phyloP scores from a whole-genome alignment of 23 tunicate species.

The Corella eumyota region DNA sequence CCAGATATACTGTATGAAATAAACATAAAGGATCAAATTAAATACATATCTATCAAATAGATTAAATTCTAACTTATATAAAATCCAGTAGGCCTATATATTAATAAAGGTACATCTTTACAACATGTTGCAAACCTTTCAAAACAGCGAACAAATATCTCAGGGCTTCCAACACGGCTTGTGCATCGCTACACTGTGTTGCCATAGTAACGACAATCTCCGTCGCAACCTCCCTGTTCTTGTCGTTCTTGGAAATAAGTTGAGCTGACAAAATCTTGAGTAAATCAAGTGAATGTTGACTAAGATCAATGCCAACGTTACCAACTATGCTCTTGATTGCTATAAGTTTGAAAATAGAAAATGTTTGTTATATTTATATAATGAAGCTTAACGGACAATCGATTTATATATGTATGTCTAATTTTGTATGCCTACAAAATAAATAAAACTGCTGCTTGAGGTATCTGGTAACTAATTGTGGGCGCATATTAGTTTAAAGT shows the following conservation, averaged over 20 bases:
- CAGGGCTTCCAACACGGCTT: constrained; percentile 30
- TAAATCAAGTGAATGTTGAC: constrained; percentile 42
- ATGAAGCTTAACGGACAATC: no score
- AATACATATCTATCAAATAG: constrained; percentile 4
- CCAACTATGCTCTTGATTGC: constrained; percentile 26
- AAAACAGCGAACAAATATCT: constrained; percentile 45
- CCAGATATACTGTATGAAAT: no score
- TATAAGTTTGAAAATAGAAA: no score
- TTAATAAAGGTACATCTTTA: background rate
- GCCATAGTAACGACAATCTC: constrained; percentile 28
- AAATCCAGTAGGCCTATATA: background rate
- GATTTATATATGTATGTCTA: no score
- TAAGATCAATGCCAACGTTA: constrained; percentile 48
- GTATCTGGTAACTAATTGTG: no score
- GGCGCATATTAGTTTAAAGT: no score
- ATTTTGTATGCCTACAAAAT: no score
- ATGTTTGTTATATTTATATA: no score
- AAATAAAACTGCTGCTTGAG: no score
- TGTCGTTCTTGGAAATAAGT: constrained; percentile 53
- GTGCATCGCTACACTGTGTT: constrained; percentile 67
- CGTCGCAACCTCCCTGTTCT: constrained; percentile 24
- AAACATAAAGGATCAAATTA: no score
- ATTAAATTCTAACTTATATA: background rate
- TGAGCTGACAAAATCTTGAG: constrained; percentile 49
- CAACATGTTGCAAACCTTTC: constrained; percentile 37